Base-by-base conservation (phyloP, 2,888 invertebrate genomes). In the Lithophane socia region DNA sequence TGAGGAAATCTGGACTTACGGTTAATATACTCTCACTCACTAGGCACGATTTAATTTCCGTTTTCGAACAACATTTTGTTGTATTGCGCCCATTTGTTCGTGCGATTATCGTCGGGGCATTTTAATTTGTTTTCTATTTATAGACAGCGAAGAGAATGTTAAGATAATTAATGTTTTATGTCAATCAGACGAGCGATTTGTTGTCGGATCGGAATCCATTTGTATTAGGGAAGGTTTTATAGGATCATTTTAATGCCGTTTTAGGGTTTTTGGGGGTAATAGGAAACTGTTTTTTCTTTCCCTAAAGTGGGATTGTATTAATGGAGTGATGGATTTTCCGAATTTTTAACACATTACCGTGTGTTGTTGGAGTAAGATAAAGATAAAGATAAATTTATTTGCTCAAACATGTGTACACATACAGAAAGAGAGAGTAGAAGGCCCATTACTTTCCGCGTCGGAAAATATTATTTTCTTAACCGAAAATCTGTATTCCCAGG, bases 51-150 rank as follows among this genome's bases (percentile, higher is more conserved):
- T 77, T 86, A 86, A 86, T 88, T 77, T 86, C 80, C 75, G 80
- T 83, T 75, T 73, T 61, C 52, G 1, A 83, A 83, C 64, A 75
- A 79, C 73, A 67, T 88, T 87, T 88, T 73, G 63, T 83, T 73
- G 67, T 70, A 74, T 75, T 67, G 66, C 24, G 71, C 49, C 60
- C 71, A 72, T 86, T 86, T 87, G 79, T 73, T 76, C 56, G 60
- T 16, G 37, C 71, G 65, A 74, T 82, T 71, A 83, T 71, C 54
- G 70, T 64, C 56, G n/a, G 42, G 77, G 83, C 21, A 68, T 82
- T 86, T 82, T 85, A 84, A 85, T 75, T 82, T 82, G 67, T 85
- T 82, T 86, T 77, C 83, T 83, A 77, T 82, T 69, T 82, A 83
- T 82, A 83, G 52, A 63, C 56, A 24, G 52, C 37, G 18, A 72